These are phyloP conservation scores for Branchinecta sandiegonensis DNA, from an alignment of 2,888 invertebrate genomes.

Conservation along the genomic window DNA sequence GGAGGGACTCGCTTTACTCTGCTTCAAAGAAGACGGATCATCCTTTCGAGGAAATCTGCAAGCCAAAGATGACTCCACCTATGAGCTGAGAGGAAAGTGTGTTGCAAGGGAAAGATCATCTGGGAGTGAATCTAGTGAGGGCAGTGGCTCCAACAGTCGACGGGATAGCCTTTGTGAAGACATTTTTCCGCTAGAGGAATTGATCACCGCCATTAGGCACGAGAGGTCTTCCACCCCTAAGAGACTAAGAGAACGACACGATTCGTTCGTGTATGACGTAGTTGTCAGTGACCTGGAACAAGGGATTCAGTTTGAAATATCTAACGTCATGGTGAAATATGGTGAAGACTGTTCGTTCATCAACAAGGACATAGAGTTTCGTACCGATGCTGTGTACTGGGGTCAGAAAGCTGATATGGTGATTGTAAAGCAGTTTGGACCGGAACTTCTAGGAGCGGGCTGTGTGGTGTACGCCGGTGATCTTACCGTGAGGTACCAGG, in stretches of 20 bases:
- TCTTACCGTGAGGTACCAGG: not conserved
- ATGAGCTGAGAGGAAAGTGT: slow-evolving; percentile 6
- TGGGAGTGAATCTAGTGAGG: slow-evolving; percentile 10
- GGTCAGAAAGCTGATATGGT: slow-evolving; percentile 7
- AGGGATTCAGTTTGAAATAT: not conserved
- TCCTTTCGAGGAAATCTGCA: slow-evolving; percentile 8
- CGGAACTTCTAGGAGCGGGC: not conserved
- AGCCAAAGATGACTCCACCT: not conserved
- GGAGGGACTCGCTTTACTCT: slow-evolving; percentile 2
- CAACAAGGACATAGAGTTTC: not conserved
- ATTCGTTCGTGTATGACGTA: slow-evolving; percentile 1
- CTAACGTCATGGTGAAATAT: not conserved
- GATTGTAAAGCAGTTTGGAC: slow-evolving; percentile 7
- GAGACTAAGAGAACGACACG: slow-evolving; percentile 8
- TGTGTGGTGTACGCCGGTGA: slow-evolving; percentile 12
- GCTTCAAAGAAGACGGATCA: not conserved
- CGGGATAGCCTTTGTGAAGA: slow-evolving; percentile 7
- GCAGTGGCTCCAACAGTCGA: not conserved
- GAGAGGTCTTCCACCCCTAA: not conserved
- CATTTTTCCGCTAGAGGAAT: not conserved
- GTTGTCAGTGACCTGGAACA: slow-evolving; percentile 10
- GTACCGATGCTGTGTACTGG: slow-evolving; percentile 8
- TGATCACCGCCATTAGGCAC: not conserved
- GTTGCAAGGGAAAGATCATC: slow-evolving; percentile 14
- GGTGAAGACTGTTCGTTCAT: slow-evolving; percentile 7